phyloP scores from a whole-genome alignment of 2,888 invertebrate genomes.

The Podotricha telesiphe region DNA sequence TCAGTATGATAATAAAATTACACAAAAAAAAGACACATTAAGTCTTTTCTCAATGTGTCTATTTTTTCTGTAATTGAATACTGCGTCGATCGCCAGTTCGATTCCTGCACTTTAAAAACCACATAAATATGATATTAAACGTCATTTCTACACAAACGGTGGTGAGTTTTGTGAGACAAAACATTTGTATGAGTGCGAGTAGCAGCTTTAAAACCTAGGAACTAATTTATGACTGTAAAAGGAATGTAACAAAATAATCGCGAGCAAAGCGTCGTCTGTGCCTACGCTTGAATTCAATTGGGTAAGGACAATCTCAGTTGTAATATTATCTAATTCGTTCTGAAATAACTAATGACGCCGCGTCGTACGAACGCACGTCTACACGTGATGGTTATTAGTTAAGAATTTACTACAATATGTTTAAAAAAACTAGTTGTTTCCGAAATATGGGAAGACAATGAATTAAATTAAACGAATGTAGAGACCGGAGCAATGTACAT shows the following conservation, averaged over 20 bases:
- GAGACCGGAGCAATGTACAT: no score
- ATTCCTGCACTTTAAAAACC: background rate
- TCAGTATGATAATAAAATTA: no score
- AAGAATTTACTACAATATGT: no score
- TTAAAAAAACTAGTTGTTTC: no score
- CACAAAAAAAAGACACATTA: no score
- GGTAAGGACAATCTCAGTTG: conserved; percentile 22
- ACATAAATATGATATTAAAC: background rate
- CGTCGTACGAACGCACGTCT: background rate
- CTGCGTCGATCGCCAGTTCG: no score
- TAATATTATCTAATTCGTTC: conserved; percentile 15
- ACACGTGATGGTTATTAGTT: background rate
- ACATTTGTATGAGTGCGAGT: no score
- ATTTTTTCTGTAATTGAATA: no score
- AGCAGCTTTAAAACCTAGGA: conserved; percentile 10
- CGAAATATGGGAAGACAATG: background rate
- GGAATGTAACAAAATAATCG: conserved; percentile 28
- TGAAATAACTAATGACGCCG: conserved; percentile 1
- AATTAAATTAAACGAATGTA: no score
- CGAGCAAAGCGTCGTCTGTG: conserved; percentile 3
- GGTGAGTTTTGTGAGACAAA: no score
- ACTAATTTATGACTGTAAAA: conserved; percentile 12
- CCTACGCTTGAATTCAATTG: conserved; percentile 20
- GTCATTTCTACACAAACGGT: background rate
- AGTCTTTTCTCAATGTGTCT: no score